Evolutionary conservation across 2,888 invertebrate genomes (phyloP).

Genomic region (Sympetrum striolatum): DNA sequence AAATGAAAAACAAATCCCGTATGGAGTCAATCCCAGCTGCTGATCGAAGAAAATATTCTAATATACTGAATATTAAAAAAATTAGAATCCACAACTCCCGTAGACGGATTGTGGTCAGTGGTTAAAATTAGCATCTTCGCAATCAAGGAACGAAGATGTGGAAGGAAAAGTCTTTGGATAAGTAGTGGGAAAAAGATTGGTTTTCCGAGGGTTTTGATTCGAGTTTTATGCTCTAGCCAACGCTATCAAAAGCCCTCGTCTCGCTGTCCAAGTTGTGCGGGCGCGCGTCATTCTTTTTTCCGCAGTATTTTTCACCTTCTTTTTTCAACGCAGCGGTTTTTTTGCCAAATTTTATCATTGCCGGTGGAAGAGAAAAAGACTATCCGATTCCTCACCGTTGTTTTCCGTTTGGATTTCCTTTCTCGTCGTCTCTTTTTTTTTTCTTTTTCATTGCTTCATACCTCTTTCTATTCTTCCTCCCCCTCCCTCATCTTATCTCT

Average conservation of each 20-base stretch:
- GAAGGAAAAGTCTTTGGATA: neutral
- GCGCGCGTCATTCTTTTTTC: neutral
- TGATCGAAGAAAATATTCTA: neutral
- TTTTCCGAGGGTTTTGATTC: neutral
- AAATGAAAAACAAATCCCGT: too few relatives aligned
- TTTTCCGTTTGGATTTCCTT: neutral
- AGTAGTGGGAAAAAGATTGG: neutral
- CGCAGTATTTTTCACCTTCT: neutral
- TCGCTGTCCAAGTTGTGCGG: neutral
- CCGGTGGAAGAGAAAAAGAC: neutral
- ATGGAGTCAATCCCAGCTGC: too few relatives aligned
- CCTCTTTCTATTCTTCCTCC: neutral
- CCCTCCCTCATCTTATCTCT: neutral
- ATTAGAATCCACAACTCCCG: neutral
- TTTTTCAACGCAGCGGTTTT: neutral
- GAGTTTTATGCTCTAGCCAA: neutral
- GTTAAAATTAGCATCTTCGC: neutral
- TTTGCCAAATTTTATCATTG: neutral
- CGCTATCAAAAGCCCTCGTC: neutral
- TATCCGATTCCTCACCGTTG: neutral
- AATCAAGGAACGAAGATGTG: neutral
- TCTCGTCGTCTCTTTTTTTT: slow-evolving; percentile 1
- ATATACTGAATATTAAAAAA: neutral
- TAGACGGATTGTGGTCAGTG: neutral
- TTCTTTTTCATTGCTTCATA: neutral